phyloP scores from a whole-genome alignment of 2,113 vertebrate species.

The Rhabdornis inornatus region DNA sequence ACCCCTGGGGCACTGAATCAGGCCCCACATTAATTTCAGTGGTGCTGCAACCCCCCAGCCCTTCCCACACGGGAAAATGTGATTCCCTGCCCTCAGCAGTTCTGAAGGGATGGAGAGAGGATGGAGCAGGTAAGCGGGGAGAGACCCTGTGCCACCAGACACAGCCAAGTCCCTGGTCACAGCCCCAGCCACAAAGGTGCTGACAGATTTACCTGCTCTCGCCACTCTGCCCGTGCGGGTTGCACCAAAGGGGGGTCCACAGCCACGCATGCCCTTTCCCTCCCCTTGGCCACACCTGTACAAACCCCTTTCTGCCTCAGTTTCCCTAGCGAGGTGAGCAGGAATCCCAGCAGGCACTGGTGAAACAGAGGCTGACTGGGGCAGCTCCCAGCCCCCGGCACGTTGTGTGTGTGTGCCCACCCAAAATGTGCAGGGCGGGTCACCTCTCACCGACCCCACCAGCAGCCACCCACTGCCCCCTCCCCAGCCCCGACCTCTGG shows the following conservation, averaged over 20 bases:
- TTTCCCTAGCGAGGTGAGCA: background rate
- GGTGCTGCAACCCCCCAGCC: background rate
- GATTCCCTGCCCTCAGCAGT: background rate
- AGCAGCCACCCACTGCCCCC: accelerated
- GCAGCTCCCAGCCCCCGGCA: background rate
- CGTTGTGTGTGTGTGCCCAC: accelerated
- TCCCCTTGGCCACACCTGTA: background rate
- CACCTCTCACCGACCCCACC: background rate
- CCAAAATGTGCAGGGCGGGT: background rate
- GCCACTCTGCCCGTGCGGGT: accelerated
- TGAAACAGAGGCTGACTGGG: background rate
- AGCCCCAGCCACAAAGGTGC: accelerated
- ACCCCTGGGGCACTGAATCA: background rate
- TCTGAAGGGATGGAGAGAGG: background rate
- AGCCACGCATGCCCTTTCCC: accelerated
- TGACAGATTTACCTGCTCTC: background rate
- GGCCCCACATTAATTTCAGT: background rate
- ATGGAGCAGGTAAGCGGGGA: background rate
- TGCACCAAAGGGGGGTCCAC: background rate
- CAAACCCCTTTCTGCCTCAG: background rate
- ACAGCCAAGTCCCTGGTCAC: accelerated
- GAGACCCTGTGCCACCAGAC: background rate
- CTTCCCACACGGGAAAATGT: background rate
- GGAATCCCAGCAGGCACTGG: accelerated
- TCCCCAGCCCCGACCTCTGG: background rate